phyloP scores from a whole-genome alignment of 1,140 invertebrate genomes.

The Polypedilum vanderplanki region DNA sequence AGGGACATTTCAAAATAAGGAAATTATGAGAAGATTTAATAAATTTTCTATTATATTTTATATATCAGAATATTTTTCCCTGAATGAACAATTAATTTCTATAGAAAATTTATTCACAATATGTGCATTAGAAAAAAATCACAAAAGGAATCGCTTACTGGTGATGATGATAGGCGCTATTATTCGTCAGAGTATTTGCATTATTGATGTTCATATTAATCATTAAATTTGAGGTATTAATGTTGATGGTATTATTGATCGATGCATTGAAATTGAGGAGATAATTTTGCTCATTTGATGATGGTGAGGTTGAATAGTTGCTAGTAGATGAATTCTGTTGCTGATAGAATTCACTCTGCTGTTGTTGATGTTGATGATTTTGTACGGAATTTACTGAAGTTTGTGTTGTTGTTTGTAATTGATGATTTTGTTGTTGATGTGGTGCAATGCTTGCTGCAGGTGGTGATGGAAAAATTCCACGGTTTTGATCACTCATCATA shows the following conservation, averaged over 20 bases:
- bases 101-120: too few species aligned
- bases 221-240: conserved; percentile 23
- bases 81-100: background rate
- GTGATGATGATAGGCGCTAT: background rate
- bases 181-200: background rate
- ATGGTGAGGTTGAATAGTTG: background rate
- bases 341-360: background rate
- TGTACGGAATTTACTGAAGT: background rate
- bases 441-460: background rate
- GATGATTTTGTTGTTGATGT: background rate
- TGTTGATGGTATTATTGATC: conserved; percentile 16
- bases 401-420: background rate
- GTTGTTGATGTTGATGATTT: background rate
- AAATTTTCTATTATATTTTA: too few species aligned
- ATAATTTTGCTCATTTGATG: background rate
- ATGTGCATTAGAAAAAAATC: too few species aligned
- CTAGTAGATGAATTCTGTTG: too few species aligned
- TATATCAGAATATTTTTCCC: too few species aligned
- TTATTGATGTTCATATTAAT: conserved; percentile 1
- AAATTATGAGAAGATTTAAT: too few species aligned
- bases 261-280: conserved; percentile 5
- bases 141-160: background rate
- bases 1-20: too few species aligned
- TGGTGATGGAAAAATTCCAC: conserved; percentile 19
- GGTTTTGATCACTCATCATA: conserved; percentile 5